Evolutionary conservation across 2,797 vertebrate genomes (phyloP), one percentile per base, ranked within the genome.

Genomic region (Microchirus variegatus): DNA sequence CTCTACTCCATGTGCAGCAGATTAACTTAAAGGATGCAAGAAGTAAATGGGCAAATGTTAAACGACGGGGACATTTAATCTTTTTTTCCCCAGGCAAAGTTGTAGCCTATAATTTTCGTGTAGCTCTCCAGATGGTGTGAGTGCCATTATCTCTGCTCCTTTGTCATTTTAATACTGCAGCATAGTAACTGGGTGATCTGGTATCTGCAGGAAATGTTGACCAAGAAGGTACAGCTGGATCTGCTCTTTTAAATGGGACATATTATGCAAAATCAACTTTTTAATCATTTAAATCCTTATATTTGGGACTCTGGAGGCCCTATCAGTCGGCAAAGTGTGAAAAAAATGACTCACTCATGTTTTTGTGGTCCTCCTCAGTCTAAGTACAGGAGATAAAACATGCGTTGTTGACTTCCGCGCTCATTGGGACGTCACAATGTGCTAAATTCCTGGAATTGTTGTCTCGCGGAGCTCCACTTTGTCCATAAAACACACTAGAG

Each of bases 101-200:
- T 42, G 10, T 41, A 37, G 37, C 41, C 44, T 46, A 22, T 38
- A 15, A 12, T 40, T 63, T 22, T 59, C 35, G 47, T 61, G 64
- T 38, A 48, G 45, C 10, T 46, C 42, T 61, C 55, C 63, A 66
- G 19, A 56, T 47, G 53, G 46, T 35, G 42, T 19, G 10, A 46
- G 16, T 47, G 53, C 47, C 59, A 63, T 67, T 60, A 53, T 70
- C 16, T 56, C 45, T 47, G 50, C 45, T 58, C 17, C 4, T 31
- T 44, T 60, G 19, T 72, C 36, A 67, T 55, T 50, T 68, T 19
- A 60, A 74, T 76, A 17, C 19, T 47, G 5, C 11, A 18, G 18
- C 41, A 56, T 18, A 50, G 18, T 40, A 41, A 44, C 31, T 44
- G 3, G 5, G 19, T 42, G 10, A 59, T 26, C 37, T 40, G 36